Evolutionary conservation across 2,113 vertebrate genomes (phyloP).

Genomic region (Serilophus lunatus): DNA sequence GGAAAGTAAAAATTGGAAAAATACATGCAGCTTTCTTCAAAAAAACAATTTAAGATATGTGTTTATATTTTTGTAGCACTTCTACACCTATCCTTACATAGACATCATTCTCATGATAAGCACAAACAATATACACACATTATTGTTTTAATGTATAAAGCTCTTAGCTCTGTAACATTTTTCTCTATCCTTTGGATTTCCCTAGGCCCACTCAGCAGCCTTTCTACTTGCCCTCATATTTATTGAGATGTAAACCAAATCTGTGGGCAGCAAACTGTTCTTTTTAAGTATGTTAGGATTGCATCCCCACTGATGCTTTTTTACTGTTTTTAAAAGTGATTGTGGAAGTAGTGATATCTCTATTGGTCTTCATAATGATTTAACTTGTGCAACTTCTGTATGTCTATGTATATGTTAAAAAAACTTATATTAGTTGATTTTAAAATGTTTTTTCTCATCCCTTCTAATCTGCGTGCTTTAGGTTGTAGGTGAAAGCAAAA

Average conservation of each 20-base stretch:
- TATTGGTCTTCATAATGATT: neutral
- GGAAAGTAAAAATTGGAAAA: neutral
- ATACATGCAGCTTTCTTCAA: neutral
- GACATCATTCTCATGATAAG: neutral
- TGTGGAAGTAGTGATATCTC: neutral
- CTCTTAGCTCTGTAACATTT: neutral
- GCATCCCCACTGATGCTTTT: neutral
- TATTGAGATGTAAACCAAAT: neutral
- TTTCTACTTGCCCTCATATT: neutral
- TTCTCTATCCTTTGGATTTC: neutral
- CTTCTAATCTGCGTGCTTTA: accelerated
- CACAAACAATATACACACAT: accelerated
- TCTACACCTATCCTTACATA: neutral
- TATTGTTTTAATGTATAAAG: neutral
- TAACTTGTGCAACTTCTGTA: neutral
- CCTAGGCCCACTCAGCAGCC: neutral
- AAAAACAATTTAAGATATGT: neutral
- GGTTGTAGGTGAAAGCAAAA: neutral
- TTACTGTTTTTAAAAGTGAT: neutral
- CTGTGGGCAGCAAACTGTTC: neutral
- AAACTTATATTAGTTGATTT: neutral
- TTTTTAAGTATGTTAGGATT: neutral
- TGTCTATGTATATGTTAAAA: neutral
- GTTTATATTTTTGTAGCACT: neutral
- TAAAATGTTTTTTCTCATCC: neutral